These are phyloP conservation scores for Drosophila hawaiiensis DNA, from an alignment of 2,888 invertebrate species.

Conservation along the genomic window DNA sequence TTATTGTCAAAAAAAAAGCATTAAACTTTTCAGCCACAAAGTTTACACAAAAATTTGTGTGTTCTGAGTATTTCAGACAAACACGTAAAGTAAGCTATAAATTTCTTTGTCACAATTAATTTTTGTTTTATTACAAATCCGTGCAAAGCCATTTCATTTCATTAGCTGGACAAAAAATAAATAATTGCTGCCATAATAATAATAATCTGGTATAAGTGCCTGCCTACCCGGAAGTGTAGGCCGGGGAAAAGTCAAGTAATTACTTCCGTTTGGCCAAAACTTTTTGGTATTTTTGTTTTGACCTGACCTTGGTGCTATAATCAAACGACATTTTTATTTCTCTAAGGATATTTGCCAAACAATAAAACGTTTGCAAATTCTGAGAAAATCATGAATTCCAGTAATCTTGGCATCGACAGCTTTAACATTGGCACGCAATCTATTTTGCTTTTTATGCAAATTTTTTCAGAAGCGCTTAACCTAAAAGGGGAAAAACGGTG, in stretches of 20 bases:
- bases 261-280: constrained; percentile 55
- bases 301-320: constrained; percentile 14
- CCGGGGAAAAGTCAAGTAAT: constrained; percentile 49
- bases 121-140: constrained; percentile 34
- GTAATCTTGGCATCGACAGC: constrained; percentile 25
- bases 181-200: constrained; percentile 51
- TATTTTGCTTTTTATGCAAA: constrained; percentile 59
- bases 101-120: constrained; percentile 29
- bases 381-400: neutral
- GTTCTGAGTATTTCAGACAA: constrained; percentile 12
- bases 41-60: constrained; percentile 11
- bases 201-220: constrained; percentile 28
- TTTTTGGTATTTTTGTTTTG: constrained; percentile 18
- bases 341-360: constrained; percentile 1
- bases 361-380: constrained; percentile 17
- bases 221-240: constrained; percentile 31
- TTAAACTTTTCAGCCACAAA: constrained; percentile 11
- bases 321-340: constrained; percentile 10
- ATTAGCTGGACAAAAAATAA: constrained; percentile 14
- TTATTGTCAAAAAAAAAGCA: constrained; percentile 20
- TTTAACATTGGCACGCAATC: constrained; percentile 42
- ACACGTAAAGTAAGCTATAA: constrained; percentile 13
- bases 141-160: constrained; percentile 23
- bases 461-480: constrained; percentile 11
- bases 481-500: constrained; percentile 11